Conservation (phyloP, 2,888 invertebrate species). For the Nemoura dubitans region DNA sequence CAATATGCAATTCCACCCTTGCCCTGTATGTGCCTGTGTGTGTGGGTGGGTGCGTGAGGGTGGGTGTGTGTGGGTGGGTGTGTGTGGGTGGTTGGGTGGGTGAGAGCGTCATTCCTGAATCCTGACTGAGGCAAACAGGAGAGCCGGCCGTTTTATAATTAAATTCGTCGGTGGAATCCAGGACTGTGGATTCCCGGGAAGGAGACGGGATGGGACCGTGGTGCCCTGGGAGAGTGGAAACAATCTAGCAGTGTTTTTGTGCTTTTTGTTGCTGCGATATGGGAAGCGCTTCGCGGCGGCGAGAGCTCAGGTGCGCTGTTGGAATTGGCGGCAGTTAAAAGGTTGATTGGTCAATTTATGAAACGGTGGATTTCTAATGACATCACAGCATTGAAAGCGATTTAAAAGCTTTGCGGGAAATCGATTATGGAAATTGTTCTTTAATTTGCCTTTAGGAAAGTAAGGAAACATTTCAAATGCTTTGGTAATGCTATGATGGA, state of each 20-base stretch:
- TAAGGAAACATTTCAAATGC: background rate
- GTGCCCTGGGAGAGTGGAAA: background rate
- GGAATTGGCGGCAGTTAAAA: slow-evolving; percentile 23
- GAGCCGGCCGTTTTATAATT: slow-evolving; percentile 36
- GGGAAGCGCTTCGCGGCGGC: background rate
- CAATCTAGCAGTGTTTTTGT: background rate
- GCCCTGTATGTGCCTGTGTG: background rate
- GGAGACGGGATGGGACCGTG: background rate
- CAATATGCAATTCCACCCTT: slow-evolving; percentile 43
- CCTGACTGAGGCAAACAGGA: slow-evolving; percentile 3
- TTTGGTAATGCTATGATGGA: background rate
- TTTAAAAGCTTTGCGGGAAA: slow-evolving; percentile 32
- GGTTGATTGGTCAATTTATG: slow-evolving; percentile 38
- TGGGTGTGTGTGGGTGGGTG: background rate
- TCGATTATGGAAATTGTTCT: slow-evolving; percentile 42
- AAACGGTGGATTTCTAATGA: slow-evolving; percentile 22
- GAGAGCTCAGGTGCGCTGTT: slow-evolving; percentile 14
- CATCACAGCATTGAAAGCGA: slow-evolving; percentile 30
- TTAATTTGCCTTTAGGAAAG: background rate
- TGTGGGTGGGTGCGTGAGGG: background rate
- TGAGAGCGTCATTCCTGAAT: background rate
- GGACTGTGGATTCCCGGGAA: background rate
- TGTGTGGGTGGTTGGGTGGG: background rate
- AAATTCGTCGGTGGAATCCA: slow-evolving; percentile 21
- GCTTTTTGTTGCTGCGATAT: background rate